phyloP scores from a whole-genome alignment of 2,888 invertebrate species.

The Zygaena filipendulae region DNA sequence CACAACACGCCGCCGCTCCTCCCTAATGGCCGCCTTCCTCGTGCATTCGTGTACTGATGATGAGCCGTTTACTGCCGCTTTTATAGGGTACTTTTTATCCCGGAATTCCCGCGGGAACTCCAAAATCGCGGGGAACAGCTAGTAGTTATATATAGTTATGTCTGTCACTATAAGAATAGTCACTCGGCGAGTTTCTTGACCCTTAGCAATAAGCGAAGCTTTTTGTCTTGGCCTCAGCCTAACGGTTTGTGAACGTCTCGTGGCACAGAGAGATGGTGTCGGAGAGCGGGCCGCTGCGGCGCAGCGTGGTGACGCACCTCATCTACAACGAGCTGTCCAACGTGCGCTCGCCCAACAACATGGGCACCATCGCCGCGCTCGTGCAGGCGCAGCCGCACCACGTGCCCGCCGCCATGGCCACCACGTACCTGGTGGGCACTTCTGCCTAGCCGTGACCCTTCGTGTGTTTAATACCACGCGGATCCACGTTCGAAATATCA shows the following conservation, averaged over 20 bases:
- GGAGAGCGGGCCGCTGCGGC: constrained; percentile 85
- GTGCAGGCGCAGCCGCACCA: constrained; percentile 86
- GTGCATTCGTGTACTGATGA: too few relatives aligned
- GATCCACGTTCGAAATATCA: neutral
- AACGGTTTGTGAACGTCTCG: neutral
- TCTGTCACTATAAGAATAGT: neutral
- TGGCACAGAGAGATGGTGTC: constrained; percentile 91
- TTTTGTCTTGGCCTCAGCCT: too few relatives aligned
- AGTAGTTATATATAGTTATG: neutral
- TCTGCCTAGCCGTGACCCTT: too few relatives aligned
- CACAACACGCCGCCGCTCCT: too few relatives aligned
- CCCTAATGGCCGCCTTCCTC: too few relatives aligned
- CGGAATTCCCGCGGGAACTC: too few relatives aligned
- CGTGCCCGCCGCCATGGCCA: constrained; percentile 85
- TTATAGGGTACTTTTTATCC: too few relatives aligned
- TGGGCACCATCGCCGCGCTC: constrained; percentile 90
- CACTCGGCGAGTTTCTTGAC: neutral
- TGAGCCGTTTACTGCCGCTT: too few relatives aligned
- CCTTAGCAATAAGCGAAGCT: too few relatives aligned
- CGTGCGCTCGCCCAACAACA: constrained; percentile 93
- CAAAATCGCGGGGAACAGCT: neutral
- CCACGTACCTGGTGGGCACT: constrained; percentile 83
- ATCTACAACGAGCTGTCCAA: constrained; percentile 96
- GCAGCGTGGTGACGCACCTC: constrained; percentile 88
- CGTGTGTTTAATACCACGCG: too few relatives aligned